Percentiles rank a stretch among this genome's conserved stretches.
These are phyloP conservation scores for Coturnix japonica DNA, from an alignment of 2,113 vertebrate species.

Conservation along the genomic window DNA sequence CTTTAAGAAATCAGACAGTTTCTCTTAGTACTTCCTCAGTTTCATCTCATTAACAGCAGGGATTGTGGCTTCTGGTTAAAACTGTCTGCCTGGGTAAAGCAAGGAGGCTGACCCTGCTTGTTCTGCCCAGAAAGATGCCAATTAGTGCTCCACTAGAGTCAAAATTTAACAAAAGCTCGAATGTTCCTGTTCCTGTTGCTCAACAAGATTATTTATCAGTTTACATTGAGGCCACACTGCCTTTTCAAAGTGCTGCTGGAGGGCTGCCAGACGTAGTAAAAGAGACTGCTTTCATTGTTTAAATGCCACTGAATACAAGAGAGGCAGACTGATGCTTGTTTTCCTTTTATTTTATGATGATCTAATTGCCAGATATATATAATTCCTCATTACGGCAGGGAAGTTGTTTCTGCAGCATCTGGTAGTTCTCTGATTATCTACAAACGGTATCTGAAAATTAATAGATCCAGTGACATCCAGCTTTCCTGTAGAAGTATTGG, in stretches of 20 bases:
- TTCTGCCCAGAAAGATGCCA: constrained; percentile 26
- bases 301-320: constrained; percentile 15
- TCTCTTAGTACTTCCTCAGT: neutral
- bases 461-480: constrained; percentile 38
- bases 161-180: constrained; percentile 50
- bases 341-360: constrained; percentile 56
- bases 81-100: neutral
- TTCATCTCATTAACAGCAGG: neutral
- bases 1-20: neutral
- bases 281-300: constrained; percentile 21
- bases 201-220: constrained; percentile 57
- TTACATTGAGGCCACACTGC: neutral
- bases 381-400: constrained; percentile 49
- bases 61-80: neutral
- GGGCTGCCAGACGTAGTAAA: constrained; percentile 41
- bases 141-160: constrained; percentile 25
- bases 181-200: constrained; percentile 37
- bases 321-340: constrained; percentile 46
- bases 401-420: constrained; percentile 45
- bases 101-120: constrained; percentile 12
- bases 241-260: constrained; percentile 60
- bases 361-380: constrained; percentile 66
- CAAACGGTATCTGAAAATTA: constrained; percentile 22
- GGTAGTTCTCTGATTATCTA: constrained; percentile 46
- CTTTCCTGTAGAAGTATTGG: constrained; percentile 2